Conservation (phyloP, 2,888 invertebrate genomes). For the Netelia fuscicornis region DNA sequence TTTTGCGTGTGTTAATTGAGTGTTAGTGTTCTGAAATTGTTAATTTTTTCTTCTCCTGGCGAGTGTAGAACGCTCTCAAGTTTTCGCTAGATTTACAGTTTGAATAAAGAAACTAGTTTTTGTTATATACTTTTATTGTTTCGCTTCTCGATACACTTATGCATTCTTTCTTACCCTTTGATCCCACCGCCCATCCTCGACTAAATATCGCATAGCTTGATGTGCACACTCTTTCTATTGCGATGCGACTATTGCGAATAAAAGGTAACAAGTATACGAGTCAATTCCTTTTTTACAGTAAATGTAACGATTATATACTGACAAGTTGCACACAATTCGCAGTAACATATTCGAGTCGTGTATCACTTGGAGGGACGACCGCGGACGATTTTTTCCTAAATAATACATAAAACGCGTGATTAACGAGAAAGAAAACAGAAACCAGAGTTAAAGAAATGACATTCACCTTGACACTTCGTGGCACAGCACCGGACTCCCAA, state of each 20-base stretch:
- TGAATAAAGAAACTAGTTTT: conserved; percentile 35
- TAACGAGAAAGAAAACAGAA: neutral
- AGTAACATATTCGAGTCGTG: no score
- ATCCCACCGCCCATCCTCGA: neutral
- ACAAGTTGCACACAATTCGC: neutral
- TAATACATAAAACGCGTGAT: neutral
- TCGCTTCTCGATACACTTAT: neutral
- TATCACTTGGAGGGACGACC: neutral
- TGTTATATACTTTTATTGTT: conserved; percentile 6
- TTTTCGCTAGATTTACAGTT: conserved; percentile 15
- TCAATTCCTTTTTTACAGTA: neutral
- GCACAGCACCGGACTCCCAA: conserved; percentile 46
- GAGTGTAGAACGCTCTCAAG: neutral
- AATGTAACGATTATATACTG: neutral
- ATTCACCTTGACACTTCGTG: conserved; percentile 19
- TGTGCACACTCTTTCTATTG: conserved; percentile 10
- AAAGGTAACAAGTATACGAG: neutral
- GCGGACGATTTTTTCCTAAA: neutral
- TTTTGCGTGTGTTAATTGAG: conserved; percentile 46
- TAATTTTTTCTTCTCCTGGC: neutral
- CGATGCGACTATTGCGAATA: neutral
- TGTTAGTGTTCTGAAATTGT: conserved; percentile 11
- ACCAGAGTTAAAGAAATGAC: neutral
- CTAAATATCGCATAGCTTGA: neutral
- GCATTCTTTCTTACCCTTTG: neutral